Base-by-base conservation (phyloP, 1,140 invertebrate species). In the Anastatus disparis region DNA sequence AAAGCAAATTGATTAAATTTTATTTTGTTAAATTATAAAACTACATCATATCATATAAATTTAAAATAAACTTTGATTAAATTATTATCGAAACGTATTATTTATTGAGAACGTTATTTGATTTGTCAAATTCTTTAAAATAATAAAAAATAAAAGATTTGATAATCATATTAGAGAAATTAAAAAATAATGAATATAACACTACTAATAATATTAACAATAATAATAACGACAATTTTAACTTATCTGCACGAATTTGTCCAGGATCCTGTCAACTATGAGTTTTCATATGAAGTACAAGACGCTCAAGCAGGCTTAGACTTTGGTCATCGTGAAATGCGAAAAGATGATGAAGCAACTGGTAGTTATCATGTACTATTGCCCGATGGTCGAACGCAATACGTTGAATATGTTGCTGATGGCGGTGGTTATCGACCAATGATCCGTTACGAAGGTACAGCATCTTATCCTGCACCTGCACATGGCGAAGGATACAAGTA, bases 391-490 rank as follows among this genome's bases (percentile, higher is more conserved):
- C 85, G 90, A 31, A 89, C 85, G 31, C 89, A 91, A 79, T 87
- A 89, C 29, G 90, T 91, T 4, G 89, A 90, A 72, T 91, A 91
- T 65, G 83, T 89, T 46, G 90, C 90, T 3, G 89, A 90, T n/a
- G 87, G 86, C 9, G 87, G 86, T 69, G 91, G 91, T 27, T 92
- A 90, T 81, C 87, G 88, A 63, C 91, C 90, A 22, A 88, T 89
- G 79, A 88, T 92, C 62, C 87, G 89, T 74, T 92, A 91, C 82
- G 90, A 91, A 78, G 90, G 89, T n/a, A 89, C 87, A 9, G 88
- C 88, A 0, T 78, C 78, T 3, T 83, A 81, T 62, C 83, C 83
- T 7, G 35, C 73, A 0, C 4, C 58, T 0, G 50, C 71, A 46
- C 77, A 81, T 73, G 69, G 72, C 71, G 87, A 88, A 15, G 88